These are phyloP conservation scores for Procambarus virginalis DNA, from an alignment of 1,140 invertebrate genomes.

Conservation along the genomic window DNA sequence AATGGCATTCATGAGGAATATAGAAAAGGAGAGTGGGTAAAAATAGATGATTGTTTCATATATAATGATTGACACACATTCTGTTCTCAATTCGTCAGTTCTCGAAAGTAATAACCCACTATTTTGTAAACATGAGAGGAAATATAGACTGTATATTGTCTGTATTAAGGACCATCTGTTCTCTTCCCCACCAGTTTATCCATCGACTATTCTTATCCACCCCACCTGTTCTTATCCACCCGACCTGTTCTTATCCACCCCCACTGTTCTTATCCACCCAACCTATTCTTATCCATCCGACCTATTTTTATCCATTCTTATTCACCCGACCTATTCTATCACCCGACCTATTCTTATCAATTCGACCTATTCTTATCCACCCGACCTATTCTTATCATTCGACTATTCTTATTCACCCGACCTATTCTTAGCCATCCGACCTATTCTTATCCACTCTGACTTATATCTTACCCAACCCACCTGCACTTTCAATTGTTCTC, in stretches of 20 bases:
- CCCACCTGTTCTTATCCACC: not conserved
- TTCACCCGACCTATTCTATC: not conserved
- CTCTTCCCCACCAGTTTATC: not conserved
- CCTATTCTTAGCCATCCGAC: not conserved
- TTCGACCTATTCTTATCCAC: not conserved
- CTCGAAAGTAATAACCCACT: too few species aligned
- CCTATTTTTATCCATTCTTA: not conserved
- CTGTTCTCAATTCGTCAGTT: too few species aligned
- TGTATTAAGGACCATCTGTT: not conserved
- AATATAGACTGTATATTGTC: too few species aligned
- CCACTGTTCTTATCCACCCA: not conserved
- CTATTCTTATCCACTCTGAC: not conserved
- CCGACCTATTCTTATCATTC: not conserved
- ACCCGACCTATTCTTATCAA: not conserved
- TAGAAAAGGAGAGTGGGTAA: not conserved
- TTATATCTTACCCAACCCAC: not conserved
- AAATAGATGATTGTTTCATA: not conserved
- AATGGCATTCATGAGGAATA: not conserved
- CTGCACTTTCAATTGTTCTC: too few species aligned
- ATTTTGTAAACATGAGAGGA: too few species aligned
- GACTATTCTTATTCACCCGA: too few species aligned
- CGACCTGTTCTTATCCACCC: not conserved
- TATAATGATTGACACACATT: too few species aligned
- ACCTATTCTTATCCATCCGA: not conserved
- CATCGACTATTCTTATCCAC: not conserved